Base-by-base conservation (phyloP, 2,888 invertebrate species). In the Pharmacophagus antenor region DNA sequence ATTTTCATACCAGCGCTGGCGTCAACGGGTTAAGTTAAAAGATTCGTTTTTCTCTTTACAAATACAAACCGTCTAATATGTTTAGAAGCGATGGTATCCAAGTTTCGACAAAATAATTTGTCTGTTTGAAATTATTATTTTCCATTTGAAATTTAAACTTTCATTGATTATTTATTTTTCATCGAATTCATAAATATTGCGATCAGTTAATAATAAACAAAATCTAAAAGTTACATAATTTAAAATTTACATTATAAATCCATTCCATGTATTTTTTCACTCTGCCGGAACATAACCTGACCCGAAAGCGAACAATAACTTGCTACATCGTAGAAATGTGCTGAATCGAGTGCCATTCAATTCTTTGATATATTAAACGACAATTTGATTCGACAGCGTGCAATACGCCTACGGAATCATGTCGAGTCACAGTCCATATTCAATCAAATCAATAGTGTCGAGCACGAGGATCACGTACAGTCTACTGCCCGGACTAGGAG, bases 381-480 rank as follows among this genome's bases (percentile, higher is more conserved):
- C 59, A 47, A 31, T 23, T 25, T 53, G 17, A 42, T 42, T 53
- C 42, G 47, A 22, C 57, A 27, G 44, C 15, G 41, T 18, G 56
- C 60, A 58, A 42, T 63, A 63, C 60, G 58, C 41, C 46, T 47
- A 50, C 50, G 46, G 22, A 54, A 66, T 58, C 57, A 87, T 88
- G 87, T 75, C 83, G 60, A 74, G 71, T 59, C 70, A 75, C 58
- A 67, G 65, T 52, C 61, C 72, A 48, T 65, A 78, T 57, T 78
- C 82, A 17, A 67, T 86, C n/a, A 83, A 77, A 64, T 77, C 85
- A 15, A 70, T 87, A 7, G 87, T 92, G 50, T 93, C 95, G 1
- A 89, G 92, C 54, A 90, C 93, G 47, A 91, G 95, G 63, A 94
- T 95, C 62, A 87, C 93, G 23, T 79, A 94, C 62, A 92, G 94